A percentile compares a stretch with the other conserved stretches of the same genome.
These are phyloP conservation scores for Cynocephalus volans DNA, from an alignment of 2,113 vertebrate genomes.

Conservation along the genomic window DNA sequence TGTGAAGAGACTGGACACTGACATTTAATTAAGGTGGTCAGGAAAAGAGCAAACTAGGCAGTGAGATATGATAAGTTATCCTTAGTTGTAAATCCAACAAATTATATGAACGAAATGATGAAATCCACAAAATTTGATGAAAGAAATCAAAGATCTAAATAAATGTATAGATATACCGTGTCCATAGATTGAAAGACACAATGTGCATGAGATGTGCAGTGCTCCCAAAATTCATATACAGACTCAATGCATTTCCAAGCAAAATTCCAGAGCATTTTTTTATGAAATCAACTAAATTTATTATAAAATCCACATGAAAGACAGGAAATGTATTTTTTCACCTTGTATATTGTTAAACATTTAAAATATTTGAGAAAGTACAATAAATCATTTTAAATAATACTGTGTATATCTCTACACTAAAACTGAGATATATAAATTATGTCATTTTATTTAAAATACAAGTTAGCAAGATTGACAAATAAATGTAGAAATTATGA, in stretches of 20 bases:
- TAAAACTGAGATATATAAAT: not conserved
- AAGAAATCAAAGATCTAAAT: not conserved
- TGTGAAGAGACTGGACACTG: not conserved
- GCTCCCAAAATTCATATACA: not conserved
- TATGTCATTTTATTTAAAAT: not conserved
- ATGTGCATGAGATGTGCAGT: not conserved
- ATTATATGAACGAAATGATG: not conserved
- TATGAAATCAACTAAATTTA: not conserved
- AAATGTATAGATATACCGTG: not conserved
- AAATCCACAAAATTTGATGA: not conserved
- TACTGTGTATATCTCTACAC: not conserved
- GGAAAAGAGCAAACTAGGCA: not conserved
- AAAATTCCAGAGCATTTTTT: not conserved
- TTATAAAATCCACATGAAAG: not conserved
- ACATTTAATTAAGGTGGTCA: not conserved
- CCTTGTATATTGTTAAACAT: not conserved
- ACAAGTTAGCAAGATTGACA: not conserved
- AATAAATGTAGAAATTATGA: not conserved
- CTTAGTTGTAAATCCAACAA: not conserved
- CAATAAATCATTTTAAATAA: not conserved
- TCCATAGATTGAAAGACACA: not conserved
- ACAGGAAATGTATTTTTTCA: not conserved
- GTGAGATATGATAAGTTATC: not conserved
- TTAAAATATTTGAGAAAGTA: not conserved
- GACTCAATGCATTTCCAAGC: not conserved